A percentile compares a stretch with the other conserved stretches of the same genome.
phyloP scores from a whole-genome alignment of 2,113 vertebrate genomes.

The Notothenia rossii region DNA sequence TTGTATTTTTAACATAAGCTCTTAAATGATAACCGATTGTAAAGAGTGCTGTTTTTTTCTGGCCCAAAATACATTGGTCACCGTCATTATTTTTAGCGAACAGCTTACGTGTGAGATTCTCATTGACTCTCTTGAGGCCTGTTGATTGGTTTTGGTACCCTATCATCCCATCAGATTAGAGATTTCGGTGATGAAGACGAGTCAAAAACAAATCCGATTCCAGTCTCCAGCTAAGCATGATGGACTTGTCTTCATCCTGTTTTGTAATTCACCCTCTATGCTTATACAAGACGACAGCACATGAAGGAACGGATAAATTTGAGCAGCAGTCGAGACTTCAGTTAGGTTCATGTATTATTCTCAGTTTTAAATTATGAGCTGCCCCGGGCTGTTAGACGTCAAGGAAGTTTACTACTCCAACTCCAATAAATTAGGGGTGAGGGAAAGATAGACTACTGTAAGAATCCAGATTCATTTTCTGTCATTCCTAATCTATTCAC shows the following conservation, averaged over 20 bases:
- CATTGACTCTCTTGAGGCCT: slow-evolving; percentile 31
- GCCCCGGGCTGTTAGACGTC: slow-evolving; percentile 4
- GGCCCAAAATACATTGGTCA: background rate
- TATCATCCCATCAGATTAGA: slow-evolving; percentile 63
- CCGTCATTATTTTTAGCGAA: background rate
- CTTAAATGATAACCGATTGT: background rate
- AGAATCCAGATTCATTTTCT: too few species aligned
- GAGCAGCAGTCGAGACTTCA: slow-evolving; percentile 17
- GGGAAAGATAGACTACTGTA: too few species aligned
- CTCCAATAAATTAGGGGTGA: background rate
- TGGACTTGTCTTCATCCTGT: slow-evolving; percentile 28
- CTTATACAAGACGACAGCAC: slow-evolving; percentile 16
- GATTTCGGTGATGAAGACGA: slow-evolving; percentile 41
- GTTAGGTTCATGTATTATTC: slow-evolving; percentile 17
- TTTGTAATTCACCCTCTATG: slow-evolving; percentile 21
- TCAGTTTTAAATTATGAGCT: slow-evolving; percentile 18
- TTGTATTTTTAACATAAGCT: background rate
- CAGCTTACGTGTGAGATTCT: background rate
- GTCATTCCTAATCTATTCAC: too few species aligned
- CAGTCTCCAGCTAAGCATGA: slow-evolving; percentile 42
- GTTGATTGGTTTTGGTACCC: slow-evolving; percentile 25
- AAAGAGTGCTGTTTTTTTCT: background rate
- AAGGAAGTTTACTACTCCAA: background rate
- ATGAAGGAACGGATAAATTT: slow-evolving; percentile 21
- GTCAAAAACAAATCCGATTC: slow-evolving; percentile 49